A percentile compares a stretch with the other conserved stretches of the same genome.
Conservation (phyloP, 1,140 invertebrate species). For the Spodoptera frugiperda region DNA sequence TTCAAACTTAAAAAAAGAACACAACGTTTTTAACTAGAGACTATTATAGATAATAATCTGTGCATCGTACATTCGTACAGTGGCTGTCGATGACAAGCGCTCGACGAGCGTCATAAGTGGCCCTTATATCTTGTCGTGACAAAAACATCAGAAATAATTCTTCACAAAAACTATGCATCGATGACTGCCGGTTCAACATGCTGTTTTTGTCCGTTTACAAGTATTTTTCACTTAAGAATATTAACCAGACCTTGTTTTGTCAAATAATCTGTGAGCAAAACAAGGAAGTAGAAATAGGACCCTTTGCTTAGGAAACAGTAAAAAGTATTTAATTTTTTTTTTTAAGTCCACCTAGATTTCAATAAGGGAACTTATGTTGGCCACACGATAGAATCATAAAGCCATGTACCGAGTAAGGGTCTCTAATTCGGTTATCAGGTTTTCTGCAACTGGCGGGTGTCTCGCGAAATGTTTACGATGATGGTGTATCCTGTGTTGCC, state of each 20-base stretch:
- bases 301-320: not conserved
- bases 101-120: conserved; percentile 28
- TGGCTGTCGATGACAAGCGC: conserved; percentile 36
- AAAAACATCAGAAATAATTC: not conserved
- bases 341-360: no score
- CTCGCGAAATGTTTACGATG: no score
- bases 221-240: not conserved
- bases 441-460: no score
- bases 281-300: no score
- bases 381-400: no score
- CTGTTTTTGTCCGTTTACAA: not conserved
- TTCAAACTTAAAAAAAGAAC: not conserved
- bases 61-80: conserved; percentile 26
- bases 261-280: not conserved
- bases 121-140: not conserved
- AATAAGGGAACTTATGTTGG: no score
- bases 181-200: not conserved
- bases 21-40: not conserved
- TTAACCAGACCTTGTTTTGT: conserved; percentile 15
- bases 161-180: conserved; percentile 10
- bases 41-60: conserved; percentile 22
- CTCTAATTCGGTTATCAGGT: no score
- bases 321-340: not conserved
- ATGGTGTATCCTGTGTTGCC: no score
- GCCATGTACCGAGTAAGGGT: no score